Evolutionary conservation across 2,888 invertebrate genomes (phyloP), one percentile per base, ranked within the genome.

Genomic region (Troglohyphantes excavatus): DNA sequence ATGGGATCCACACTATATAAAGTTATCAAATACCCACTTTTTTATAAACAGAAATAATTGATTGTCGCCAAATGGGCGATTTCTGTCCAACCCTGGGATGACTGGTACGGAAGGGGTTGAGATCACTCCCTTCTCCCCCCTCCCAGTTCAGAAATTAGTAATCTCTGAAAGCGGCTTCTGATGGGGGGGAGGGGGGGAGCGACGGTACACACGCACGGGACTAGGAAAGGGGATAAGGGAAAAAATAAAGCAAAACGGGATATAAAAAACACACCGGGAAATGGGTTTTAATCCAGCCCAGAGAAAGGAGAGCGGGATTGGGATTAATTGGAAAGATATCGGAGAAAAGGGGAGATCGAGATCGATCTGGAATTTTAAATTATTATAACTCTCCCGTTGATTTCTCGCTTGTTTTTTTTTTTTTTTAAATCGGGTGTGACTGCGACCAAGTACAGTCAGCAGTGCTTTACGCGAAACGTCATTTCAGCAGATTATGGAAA

Each of bases 311-410:
- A 59, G 23, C 43, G 23, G 87, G 87, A 88, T 88, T 88, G 23
- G 87, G 87, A 88, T 88, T 88, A 81, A 88, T 88, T 88, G 87
- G 81, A 67, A 81, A 88, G 81, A 81, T 88, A 81, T 88, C 81
- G 73, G 87, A 26, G 81, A 87, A 85, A 85, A 73, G 53, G 29
- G 43, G 72, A 63, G 81, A 33, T 63, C 73, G 72, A 73, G 70
- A 78, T 68, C 59, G 76, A 78, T 53, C 17, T n/a, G 53, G 17
- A 17, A 53, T 53, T 46, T 53, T 53, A 5, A 53, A 39, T 39
- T 39, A 11, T 39, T 39, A 13, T 39, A 39, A 39, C 39, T 39
- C 2, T 39, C 13, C 39, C n/a, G n/a, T n/a, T n/a, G n/a, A n/a
- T n/a, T n/a, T n/a, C n/a, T n/a, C n/a, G n/a, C n/a, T n/a, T n/a